Conservation (phyloP, 2,113 vertebrate species). For the Xiphias gladius region DNA sequence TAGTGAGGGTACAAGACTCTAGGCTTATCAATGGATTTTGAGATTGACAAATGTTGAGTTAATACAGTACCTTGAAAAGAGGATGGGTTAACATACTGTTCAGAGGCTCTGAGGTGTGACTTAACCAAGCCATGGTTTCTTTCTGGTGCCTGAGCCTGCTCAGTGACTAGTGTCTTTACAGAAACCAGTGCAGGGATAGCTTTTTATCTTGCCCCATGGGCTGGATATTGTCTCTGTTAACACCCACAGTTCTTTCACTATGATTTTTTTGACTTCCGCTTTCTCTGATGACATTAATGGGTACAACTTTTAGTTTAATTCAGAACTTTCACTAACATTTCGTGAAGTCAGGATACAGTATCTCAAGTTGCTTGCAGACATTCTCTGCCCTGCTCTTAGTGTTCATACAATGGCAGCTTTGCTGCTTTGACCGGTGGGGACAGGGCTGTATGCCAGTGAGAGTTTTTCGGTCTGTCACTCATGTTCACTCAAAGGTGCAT, state of each 20-base stretch:
- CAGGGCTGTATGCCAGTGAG: neutral
- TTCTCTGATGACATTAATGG: neutral
- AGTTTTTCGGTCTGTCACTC: neutral
- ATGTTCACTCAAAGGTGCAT: neutral
- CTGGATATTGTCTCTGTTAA: neutral
- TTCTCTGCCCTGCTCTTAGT: neutral
- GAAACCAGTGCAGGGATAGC: neutral
- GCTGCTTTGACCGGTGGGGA: neutral
- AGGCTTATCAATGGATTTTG: neutral
- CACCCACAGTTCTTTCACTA: neutral
- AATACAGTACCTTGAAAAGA: neutral
- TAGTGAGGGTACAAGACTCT: neutral
- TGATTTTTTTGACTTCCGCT: neutral
- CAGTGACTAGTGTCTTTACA: neutral
- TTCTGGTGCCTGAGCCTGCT: no score
- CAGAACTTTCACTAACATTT: neutral
- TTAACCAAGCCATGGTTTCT: no score
- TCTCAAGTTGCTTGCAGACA: slow-evolving; percentile 7
- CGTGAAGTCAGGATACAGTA: neutral
- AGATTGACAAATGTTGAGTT: neutral
- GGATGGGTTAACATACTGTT: neutral
- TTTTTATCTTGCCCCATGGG: neutral
- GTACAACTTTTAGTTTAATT: neutral
- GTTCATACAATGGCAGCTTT: neutral
- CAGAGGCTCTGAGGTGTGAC: neutral